A percentile compares a stretch with the other conserved stretches of the same genome.
phyloP scores from a whole-genome alignment of 2,113 vertebrate species.

The Octodon degus region DNA sequence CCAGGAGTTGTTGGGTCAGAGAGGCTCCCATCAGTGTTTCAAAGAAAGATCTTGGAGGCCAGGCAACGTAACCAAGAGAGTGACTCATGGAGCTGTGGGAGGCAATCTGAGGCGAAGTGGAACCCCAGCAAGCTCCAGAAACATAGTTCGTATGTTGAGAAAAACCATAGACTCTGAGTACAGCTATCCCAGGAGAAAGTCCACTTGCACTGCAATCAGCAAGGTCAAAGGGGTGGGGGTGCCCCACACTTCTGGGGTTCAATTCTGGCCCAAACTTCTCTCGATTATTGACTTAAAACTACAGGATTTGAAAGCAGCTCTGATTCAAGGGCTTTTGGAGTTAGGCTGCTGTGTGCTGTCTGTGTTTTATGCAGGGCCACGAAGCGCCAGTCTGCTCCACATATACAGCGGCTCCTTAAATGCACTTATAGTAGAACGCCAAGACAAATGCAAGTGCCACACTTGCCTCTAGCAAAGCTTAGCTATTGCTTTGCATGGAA shows the following conservation, averaged over 20 bases:
- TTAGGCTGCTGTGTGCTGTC: not conserved
- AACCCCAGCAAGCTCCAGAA: not conserved
- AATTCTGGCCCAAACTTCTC: not conserved
- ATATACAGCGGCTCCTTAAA: slow-evolving; percentile 58
- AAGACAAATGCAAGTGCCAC: slow-evolving; percentile 5
- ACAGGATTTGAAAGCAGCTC: not conserved
- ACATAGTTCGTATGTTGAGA: not conserved
- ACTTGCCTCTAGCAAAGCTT: slow-evolving; percentile 70
- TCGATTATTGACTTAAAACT: not conserved
- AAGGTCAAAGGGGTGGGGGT: not conserved
- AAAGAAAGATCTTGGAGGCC: not conserved
- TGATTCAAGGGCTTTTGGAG: not conserved
- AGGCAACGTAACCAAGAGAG: not conserved
- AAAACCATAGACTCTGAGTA: not conserved
- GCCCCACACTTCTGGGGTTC: not conserved
- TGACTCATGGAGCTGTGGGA: not conserved
- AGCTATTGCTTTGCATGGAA: slow-evolving; percentile 70
- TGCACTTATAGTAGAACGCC: slow-evolving; percentile 58
- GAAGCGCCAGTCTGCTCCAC: slow-evolving; percentile 53
- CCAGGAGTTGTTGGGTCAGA: not conserved
- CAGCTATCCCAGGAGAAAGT: not conserved
- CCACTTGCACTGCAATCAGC: too few relatives aligned
- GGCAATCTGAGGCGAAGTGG: not conserved
- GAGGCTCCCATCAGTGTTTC: not conserved
- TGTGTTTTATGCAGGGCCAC: not conserved